Evolutionary conservation across 2,888 invertebrate genomes (phyloP).

Genomic region (Heliconius ethilla): DNA sequence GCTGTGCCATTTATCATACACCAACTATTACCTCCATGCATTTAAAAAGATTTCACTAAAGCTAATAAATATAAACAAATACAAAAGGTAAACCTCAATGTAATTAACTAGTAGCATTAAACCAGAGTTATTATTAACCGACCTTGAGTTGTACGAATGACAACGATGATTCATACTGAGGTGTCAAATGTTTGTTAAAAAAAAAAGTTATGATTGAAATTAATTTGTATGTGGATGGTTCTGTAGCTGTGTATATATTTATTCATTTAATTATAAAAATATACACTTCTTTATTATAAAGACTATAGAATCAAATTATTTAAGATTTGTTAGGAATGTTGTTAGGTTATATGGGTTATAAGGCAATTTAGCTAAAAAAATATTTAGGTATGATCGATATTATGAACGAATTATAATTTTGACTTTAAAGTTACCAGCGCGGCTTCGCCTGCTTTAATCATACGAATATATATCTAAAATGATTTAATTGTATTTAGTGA

Average conservation of each 20-base stretch:
- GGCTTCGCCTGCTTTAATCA: too few species aligned
- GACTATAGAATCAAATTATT: not conserved
- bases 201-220: not conserved
- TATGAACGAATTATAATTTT: too few species aligned
- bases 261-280: not conserved
- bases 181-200: not conserved
- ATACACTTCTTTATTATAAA: not conserved
- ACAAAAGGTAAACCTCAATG: constrained; percentile 7
- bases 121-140: constrained; percentile 17
- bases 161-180: constrained; percentile 23
- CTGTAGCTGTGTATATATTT: not conserved
- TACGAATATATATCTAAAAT: too few species aligned
- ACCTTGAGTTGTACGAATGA: constrained; percentile 19
- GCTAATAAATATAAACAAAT: constrained; percentile 14
- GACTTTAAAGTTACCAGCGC: too few species aligned
- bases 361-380: too few species aligned
- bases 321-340: too few species aligned
- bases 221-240: not conserved
- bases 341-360: too few species aligned
- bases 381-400: too few species aligned
- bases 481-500: too few species aligned
- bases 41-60: not conserved
- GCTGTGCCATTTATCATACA: not conserved
- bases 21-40: not conserved
- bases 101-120: constrained; percentile 22